Percentiles rank a stretch among this genome's conserved stretches.
These are phyloP conservation scores for Coenonympha arcania DNA, from an alignment of 2,888 invertebrate genomes.

Conservation along the genomic window DNA sequence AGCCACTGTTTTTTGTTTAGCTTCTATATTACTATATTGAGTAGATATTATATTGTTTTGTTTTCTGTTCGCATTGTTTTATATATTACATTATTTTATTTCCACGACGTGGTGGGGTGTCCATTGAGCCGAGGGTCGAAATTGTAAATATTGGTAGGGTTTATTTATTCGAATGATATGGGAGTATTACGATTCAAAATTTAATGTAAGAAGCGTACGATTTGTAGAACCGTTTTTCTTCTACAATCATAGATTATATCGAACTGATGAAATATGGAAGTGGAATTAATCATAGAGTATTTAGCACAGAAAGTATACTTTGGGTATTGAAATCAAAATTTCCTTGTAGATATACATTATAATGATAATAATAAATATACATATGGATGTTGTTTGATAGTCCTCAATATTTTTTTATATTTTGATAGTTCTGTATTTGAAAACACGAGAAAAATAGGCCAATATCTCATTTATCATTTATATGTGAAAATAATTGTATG, in stretches of 20 bases:
- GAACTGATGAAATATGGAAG: conserved; percentile 58
- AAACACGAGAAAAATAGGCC: conserved; percentile 69
- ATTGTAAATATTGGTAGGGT: conserved; percentile 69
- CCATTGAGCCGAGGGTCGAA: conserved; percentile 67
- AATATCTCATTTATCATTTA: conserved; percentile 70
- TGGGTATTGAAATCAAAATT: conserved; percentile 66
- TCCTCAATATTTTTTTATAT: conserved; percentile 76
- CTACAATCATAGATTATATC: conserved; percentile 53
- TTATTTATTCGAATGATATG: conserved; percentile 65
- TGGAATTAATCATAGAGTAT: conserved; percentile 58
- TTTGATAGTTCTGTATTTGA: conserved; percentile 76
- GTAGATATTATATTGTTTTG: conserved; percentile 37
- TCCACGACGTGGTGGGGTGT: conserved; percentile 64
- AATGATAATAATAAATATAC: conserved; percentile 71
- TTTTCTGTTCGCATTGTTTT: conserved; percentile 47
- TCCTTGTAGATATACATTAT: conserved; percentile 72
- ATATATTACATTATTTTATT: conserved; percentile 66
- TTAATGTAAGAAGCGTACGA: conserved; percentile 42
- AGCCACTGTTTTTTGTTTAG: conserved; percentile 43
- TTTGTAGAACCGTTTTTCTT: conserved; percentile 49
- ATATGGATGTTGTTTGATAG: conserved; percentile 74
- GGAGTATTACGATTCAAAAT: conserved; percentile 49
- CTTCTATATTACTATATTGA: conserved; percentile 33
- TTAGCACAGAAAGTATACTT: conserved; percentile 68
- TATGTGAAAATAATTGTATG: conserved; percentile 41